Percentiles rank a stretch among this genome's conserved stretches.
phyloP scores from a whole-genome alignment of 2,797 vertebrate species.

The Nothura maculosa region DNA sequence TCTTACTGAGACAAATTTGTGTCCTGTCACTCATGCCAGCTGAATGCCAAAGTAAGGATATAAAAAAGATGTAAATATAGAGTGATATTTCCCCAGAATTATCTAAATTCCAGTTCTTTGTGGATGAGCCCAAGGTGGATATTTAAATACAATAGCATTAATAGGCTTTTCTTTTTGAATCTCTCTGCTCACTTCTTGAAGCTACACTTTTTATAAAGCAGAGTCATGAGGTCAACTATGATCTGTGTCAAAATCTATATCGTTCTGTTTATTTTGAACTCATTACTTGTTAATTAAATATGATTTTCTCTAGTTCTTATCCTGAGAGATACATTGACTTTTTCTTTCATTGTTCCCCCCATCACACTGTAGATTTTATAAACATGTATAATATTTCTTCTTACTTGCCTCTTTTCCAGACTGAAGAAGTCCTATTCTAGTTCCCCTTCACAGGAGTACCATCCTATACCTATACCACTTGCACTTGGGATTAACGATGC shows the following conservation, averaged over 20 bases:
- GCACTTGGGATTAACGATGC: background rate
- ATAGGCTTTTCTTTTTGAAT: fast-evolving
- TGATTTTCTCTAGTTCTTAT: background rate
- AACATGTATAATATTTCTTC: background rate
- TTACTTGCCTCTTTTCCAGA: background rate
- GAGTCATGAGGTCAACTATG: background rate
- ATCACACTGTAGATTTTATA: background rate
- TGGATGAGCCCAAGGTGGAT: background rate
- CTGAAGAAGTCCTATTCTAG: background rate
- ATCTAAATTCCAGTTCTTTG: background rate
- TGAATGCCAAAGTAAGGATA: background rate
- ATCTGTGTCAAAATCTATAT: background rate
- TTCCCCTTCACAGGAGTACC: background rate
- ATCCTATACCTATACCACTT: fast-evolving
- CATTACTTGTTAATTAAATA: background rate
- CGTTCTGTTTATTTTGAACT: background rate
- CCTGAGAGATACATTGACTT: background rate
- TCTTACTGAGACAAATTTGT: too few relatives aligned
- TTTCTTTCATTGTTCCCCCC: background rate
- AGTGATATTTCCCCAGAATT: background rate
- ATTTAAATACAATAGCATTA: background rate
- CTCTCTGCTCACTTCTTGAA: background rate
- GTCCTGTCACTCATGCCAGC: background rate
- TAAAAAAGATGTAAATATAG: background rate
- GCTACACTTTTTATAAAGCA: background rate